Conservation (phyloP, 1,140 invertebrate species). For the Charaxes varanes region DNA sequence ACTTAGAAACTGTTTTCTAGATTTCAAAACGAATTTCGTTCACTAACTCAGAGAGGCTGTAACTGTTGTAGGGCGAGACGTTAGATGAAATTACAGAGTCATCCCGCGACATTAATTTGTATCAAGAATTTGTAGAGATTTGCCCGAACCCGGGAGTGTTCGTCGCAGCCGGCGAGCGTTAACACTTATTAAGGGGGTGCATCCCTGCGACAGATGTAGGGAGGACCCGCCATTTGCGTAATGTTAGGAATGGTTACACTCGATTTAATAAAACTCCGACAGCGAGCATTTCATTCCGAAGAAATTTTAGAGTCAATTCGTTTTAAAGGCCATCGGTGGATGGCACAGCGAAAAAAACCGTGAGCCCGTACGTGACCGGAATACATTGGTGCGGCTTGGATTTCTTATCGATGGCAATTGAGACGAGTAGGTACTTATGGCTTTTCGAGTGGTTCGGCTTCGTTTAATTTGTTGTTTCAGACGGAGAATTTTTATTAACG, state of each 20-base stretch:
- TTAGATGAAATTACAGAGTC: conserved; percentile 67
- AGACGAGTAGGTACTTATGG: conserved; percentile 72
- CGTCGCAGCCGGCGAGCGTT: conserved; percentile 69
- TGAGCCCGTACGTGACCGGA: conserved; percentile 65
- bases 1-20: too few species aligned
- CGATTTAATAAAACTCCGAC: conserved; percentile 73
- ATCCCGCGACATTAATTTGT: conserved; percentile 68
- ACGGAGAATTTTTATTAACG: conserved; percentile 72
- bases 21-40: too few species aligned
- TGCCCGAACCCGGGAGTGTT: conserved; percentile 63
- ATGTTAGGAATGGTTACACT: conserved; percentile 72
- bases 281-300: conserved; percentile 70
- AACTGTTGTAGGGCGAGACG: conserved; percentile 13
- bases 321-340: conserved; percentile 67
- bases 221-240: conserved; percentile 70
- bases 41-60: too few species aligned
- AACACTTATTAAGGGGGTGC: conserved; percentile 73
- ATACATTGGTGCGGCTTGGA: conserved; percentile 68
- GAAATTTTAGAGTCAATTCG: conserved; percentile 72
- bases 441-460: conserved; percentile 71
- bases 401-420: conserved; percentile 73
- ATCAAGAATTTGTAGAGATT: conserved; percentile 74
- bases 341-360: conserved; percentile 64
- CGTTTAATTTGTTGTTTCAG: conserved; percentile 74
- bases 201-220: conserved; percentile 72